Conservation (phyloP, 2,888 invertebrate species). For the Dorcus parallelipipedus region DNA sequence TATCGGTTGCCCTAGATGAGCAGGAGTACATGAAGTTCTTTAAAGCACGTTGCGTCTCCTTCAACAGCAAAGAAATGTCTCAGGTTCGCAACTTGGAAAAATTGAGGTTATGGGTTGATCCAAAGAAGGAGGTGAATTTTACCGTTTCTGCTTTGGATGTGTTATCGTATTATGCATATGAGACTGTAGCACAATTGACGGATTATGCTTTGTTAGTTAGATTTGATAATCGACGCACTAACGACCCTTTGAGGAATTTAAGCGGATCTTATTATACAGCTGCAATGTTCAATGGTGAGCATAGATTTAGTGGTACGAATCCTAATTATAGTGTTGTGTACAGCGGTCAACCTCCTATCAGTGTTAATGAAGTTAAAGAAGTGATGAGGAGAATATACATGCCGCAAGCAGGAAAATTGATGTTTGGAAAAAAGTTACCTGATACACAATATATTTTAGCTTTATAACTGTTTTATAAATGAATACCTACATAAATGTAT, state of each 20-base stretch:
- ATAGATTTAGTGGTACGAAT: slow-evolving; percentile 45
- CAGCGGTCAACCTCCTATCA: slow-evolving; percentile 68
- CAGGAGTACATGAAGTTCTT: slow-evolving; percentile 73
- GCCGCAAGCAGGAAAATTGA: slow-evolving; percentile 55
- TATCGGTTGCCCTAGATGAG: slow-evolving; percentile 55
- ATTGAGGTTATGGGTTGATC: slow-evolving; percentile 62
- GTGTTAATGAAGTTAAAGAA: slow-evolving; percentile 78
- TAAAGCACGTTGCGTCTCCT: slow-evolving; percentile 75
- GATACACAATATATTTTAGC: slow-evolving; percentile 43
- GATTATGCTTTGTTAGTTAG: slow-evolving; percentile 80
- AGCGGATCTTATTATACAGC: slow-evolving; percentile 64
- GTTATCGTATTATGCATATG: slow-evolving; percentile 81
- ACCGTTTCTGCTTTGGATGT: slow-evolving; percentile 68
- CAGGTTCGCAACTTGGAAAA: slow-evolving; percentile 44
- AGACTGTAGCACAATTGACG: slow-evolving; percentile 85
- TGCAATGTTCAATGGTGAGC: slow-evolving; percentile 57
- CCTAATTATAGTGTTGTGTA: slow-evolving; percentile 54
- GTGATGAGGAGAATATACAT: slow-evolving; percentile 71
- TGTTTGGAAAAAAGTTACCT: slow-evolving; percentile 50
- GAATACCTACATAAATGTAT: background rate
- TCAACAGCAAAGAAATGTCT: slow-evolving; percentile 47
- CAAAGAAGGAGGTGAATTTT: slow-evolving; percentile 61
- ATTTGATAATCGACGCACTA: slow-evolving; percentile 68
- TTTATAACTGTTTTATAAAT: slow-evolving; percentile 29
- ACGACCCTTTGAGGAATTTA: slow-evolving; percentile 69